Evolutionary conservation across 2,797 vertebrate genomes (phyloP), one percentile per base, ranked within the genome.

Genomic region (Sphenodon punctatus): DNA sequence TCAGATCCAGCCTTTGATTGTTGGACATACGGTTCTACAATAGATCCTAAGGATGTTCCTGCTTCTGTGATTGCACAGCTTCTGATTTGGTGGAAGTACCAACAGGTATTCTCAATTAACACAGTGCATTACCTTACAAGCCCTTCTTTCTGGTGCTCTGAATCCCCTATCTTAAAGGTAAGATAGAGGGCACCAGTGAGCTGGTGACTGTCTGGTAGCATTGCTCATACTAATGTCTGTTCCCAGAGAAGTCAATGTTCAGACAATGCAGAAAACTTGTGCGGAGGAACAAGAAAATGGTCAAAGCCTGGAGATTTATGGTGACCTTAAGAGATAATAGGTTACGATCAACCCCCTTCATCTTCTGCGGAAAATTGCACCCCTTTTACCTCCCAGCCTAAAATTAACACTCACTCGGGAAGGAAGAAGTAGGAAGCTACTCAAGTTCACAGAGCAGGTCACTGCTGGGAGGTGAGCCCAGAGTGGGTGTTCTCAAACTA

Each of bases 311-410:
- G 63, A 72, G 23, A 45, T 7, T 32, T 10, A 8, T 32, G 5
- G 75, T 17, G n/a, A 39, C 65, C 59, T 73, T 67, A 19, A n/a
- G 25, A 49, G 5, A 39, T n/a, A n/a, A n/a, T n/a, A n/a, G n/a
- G n/a, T n/a, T n/a, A n/a, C n/a, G n/a, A n/a, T n/a, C n/a, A 51
- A 51, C 58, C 34, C 70, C 42, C 42, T 78, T 80, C 67, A 59
- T n/a, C 6, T 22, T 58, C 43, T n/a, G n/a, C n/a, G n/a, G n/a
- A n/a, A n/a, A n/a, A n/a, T n/a, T n/a, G n/a, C n/a, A n/a, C n/a
- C n/a, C n/a, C n/a, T n/a, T n/a, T n/a, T n/a, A n/a, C n/a, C n/a
- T n/a, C n/a, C n/a, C n/a, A n/a, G n/a, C n/a, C n/a, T n/a, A n/a
- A n/a, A n/a, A n/a, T n/a, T n/a, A n/a, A n/a, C n/a, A n/a, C n/a